phyloP scores from a whole-genome alignment of 1,140 invertebrate species.

The Lasaia peninsularis region DNA sequence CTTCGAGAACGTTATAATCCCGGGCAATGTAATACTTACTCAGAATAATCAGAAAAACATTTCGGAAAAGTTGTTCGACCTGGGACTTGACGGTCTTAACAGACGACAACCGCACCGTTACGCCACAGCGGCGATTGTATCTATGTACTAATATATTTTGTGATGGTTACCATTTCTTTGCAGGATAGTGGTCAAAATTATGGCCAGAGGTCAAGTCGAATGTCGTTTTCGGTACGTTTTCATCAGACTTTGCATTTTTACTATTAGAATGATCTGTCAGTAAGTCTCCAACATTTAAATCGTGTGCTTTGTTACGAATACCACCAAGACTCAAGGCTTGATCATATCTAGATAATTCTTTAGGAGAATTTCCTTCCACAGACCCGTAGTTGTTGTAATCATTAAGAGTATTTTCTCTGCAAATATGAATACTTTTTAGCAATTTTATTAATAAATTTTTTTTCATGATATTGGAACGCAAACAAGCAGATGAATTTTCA shows the following conservation, averaged over 20 bases:
- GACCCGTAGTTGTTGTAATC: background rate
- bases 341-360: background rate
- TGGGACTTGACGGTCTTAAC: too few relatives aligned
- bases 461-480: too few relatives aligned
- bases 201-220: background rate
- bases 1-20: too few relatives aligned
- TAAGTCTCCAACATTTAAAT: background rate
- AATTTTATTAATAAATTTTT: background rate
- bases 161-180: constrained; percentile 33
- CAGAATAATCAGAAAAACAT: too few relatives aligned
- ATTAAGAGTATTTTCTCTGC: background rate
- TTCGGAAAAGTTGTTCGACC: too few relatives aligned
- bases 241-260: background rate
- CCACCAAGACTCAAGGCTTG: background rate
- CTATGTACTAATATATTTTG: too few relatives aligned
- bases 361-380: background rate
- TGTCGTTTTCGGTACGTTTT: background rate
- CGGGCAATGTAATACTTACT: too few relatives aligned
- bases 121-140: too few relatives aligned
- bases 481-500: too few relatives aligned
- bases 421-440: background rate
- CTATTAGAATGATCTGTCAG: background rate
- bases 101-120: too few relatives aligned
- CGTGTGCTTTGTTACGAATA: background rate
- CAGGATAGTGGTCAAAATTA: background rate